Evolutionary conservation across 2,888 invertebrate species (phyloP).

Genomic region (Odontocolon sp.): DNA sequence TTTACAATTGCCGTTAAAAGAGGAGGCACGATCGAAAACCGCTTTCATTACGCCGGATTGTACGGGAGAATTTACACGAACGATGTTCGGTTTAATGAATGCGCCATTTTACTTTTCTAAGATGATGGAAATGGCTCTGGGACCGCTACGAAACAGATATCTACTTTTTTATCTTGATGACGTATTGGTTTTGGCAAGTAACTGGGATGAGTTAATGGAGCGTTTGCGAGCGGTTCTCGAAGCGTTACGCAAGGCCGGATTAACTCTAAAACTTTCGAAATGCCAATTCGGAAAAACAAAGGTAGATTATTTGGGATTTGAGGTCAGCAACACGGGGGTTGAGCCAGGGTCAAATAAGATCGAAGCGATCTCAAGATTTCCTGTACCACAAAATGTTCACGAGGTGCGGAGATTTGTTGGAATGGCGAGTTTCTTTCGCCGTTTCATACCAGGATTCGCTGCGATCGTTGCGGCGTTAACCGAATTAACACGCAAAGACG

Average conservation of each 20-base stretch:
- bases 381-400: constrained; percentile 30
- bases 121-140: constrained; percentile 3
- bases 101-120: constrained; percentile 61
- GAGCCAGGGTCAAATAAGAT: constrained; percentile 40
- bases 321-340: constrained; percentile 63
- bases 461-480: constrained; percentile 60
- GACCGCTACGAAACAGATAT: not conserved
- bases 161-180: constrained; percentile 70
- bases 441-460: constrained; percentile 39
- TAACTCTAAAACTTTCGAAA: constrained; percentile 69
- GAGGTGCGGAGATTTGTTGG: constrained; percentile 36
- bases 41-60: not conserved
- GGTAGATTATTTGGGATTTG: constrained; percentile 69
- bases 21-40: not conserved
- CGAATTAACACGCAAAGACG: constrained; percentile 33
- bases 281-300: constrained; percentile 63
- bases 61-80: constrained; percentile 44
- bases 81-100: constrained; percentile 67
- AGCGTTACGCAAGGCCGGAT: constrained; percentile 57
- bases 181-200: constrained; percentile 63
- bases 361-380: constrained; percentile 47
- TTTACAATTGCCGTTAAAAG: too few species aligned
- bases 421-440: constrained; percentile 38
- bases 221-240: constrained; percentile 63
- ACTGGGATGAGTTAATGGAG: constrained; percentile 63